Evolutionary conservation across 2,888 invertebrate genomes (phyloP).

Genomic region (Phytoseiulus persimilis): DNA sequence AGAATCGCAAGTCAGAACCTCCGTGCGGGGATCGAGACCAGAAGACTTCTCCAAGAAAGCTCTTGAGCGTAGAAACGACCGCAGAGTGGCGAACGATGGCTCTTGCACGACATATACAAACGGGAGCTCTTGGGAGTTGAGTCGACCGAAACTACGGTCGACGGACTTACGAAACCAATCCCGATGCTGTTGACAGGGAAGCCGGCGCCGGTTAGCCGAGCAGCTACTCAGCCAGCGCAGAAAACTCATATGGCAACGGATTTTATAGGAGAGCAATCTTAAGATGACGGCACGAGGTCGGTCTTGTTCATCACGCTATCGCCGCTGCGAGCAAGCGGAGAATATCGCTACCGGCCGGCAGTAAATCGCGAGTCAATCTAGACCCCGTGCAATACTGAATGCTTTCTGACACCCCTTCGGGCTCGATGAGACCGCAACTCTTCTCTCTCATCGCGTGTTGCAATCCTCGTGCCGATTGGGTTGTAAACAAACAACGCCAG

Average conservation of each 20-base stretch:
- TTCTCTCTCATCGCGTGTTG: background rate
- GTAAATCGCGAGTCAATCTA: background rate
- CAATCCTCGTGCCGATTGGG: background rate
- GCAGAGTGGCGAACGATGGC: too few species aligned
- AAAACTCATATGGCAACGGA: background rate
- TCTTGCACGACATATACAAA: too few species aligned
- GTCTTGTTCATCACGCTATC: background rate
- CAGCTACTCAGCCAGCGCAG: background rate
- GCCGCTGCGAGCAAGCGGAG: background rate
- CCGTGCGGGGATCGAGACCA: background rate
- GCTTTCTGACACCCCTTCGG: background rate
- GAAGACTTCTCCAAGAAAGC: background rate
- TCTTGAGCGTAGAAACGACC: background rate
- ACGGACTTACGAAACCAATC: background rate
- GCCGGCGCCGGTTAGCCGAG: background rate
- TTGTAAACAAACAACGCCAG: background rate
- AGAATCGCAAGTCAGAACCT: background rate
- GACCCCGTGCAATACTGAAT: background rate
- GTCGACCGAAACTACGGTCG: background rate
- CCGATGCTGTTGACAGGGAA: background rate
- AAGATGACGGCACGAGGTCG: background rate
- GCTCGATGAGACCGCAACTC: background rate
- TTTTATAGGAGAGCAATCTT: background rate
- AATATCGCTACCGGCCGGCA: background rate
- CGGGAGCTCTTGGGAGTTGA: too few species aligned